Evolutionary conservation across 2,113 vertebrate genomes (phyloP), one percentile per base, ranked within the genome.

Genomic region (Hypocryptadius cinnamomeus): DNA sequence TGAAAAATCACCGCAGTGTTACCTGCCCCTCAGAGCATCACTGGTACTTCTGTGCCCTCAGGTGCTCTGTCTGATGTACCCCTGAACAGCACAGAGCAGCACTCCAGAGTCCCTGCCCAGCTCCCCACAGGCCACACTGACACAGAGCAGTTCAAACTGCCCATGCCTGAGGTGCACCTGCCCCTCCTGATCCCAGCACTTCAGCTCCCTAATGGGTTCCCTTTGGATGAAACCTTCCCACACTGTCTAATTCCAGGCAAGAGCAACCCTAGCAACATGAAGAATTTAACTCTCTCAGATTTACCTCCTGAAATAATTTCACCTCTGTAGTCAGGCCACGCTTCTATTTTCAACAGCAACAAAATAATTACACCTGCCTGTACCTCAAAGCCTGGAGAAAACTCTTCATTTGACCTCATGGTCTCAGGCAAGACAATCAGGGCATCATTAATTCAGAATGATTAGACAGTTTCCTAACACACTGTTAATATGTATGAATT

Each of bases 81-180:
- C 31, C 9, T 9, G 31, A 10, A 4, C 3, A 15, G 2, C 0
- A 19, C 2, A 33, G 51, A 65, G n/a, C 2, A 17, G n/a, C 35
- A 17, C 11, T 10, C 25, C 59, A 20, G 27, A 28, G 28, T 27
- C 28, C 56, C 77, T 27, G 30, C 10, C 27, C 2, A 73, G 51
- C 81, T 20, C 64, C 53, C 30, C 33, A 40, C 28, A 19, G 61
- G 19, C n/a, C 18, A 4, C 6, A 5, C 10, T 20, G n/a, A 9
- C 51, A 11, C 42, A 21, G 19, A 17, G 28, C 48, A 37, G 18
- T 2, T 48, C 59, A 12, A 25, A 30, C 4, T 5, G 22, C 15
- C 19, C 33, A 3, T 13, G 53, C 54, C 77, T 18, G 61, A 42
- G 16, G 18, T 5, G 39, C 35, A 22, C 31, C 56, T 70, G 42